A percentile compares a stretch with the other conserved stretches of the same genome.
phyloP scores from a whole-genome alignment of 2,888 invertebrate species.

The Drosophila lacicola region DNA sequence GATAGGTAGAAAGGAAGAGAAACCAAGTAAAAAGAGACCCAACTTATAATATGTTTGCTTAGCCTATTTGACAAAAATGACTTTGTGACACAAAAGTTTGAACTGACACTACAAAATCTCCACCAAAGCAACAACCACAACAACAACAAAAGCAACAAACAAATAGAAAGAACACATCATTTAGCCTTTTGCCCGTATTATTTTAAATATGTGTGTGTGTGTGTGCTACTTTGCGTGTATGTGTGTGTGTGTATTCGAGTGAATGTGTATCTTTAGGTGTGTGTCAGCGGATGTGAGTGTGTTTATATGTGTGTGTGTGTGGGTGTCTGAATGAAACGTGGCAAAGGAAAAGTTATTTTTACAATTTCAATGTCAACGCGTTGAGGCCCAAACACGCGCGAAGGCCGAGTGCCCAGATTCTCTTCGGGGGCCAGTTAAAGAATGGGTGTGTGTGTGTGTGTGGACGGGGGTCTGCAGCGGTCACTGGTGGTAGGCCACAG shows the following conservation, averaged over 20 bases:
- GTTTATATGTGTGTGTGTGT: conserved; percentile 6
- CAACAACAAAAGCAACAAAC: conserved; percentile 15
- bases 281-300: background rate
- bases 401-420: conserved; percentile 48
- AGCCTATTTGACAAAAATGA: conserved; percentile 58
- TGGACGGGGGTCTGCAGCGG: conserved; percentile 6
- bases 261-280: background rate
- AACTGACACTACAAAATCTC: conserved; percentile 27
- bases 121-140: conserved; percentile 15
- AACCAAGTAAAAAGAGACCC: conserved; percentile 1
- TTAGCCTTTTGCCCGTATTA: conserved; percentile 58
- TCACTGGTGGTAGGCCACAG: conserved; percentile 23
- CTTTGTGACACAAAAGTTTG: conserved; percentile 53
- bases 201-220: conserved; percentile 10
- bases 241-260: background rate
- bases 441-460: background rate
- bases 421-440: background rate
- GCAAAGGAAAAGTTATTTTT: conserved; percentile 67
- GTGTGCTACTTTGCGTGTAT: background rate
- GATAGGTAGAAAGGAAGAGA: background rate
- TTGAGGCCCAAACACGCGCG: conserved; percentile 48
- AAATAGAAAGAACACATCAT: conserved; percentile 43
- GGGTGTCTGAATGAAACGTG: conserved; percentile 19
- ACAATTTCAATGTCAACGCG: conserved; percentile 75
- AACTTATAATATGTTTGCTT: conserved; percentile 58